Conservation (phyloP, 2,888 invertebrate genomes). For the Oxytorus armatus region DNA sequence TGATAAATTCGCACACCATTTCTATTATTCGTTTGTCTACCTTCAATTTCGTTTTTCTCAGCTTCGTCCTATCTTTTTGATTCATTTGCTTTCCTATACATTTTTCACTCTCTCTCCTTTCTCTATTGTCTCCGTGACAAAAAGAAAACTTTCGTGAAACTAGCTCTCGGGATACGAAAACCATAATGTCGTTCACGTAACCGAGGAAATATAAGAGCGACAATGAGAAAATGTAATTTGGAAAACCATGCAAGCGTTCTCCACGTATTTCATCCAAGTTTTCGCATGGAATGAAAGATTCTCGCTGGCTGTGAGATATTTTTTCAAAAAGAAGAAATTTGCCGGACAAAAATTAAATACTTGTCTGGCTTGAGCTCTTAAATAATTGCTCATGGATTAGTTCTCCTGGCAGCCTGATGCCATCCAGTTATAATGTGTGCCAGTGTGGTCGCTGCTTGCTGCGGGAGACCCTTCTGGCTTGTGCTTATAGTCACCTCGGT, state of each 20-base stretch:
- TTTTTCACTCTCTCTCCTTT: background rate
- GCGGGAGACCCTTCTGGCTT: constrained; percentile 46
- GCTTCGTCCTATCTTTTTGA: constrained; percentile 35
- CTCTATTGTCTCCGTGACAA: background rate
- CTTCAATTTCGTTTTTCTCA: constrained; percentile 22
- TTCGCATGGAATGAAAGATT: background rate
- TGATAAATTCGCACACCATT: constrained; percentile 41
- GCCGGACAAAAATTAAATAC: constrained; percentile 33
- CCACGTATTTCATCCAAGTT: background rate
- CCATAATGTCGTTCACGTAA: constrained; percentile 69
- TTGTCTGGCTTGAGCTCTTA: background rate
- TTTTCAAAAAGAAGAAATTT: constrained; percentile 6
- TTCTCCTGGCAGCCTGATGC: constrained; percentile 7
- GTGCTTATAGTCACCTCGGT: constrained; percentile 48
- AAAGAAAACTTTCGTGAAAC: constrained; percentile 64
- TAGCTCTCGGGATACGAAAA: constrained; percentile 66
- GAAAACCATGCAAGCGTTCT: background rate
- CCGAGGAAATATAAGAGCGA: constrained; percentile 53
- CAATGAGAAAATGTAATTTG: constrained; percentile 27
- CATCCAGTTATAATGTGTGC: constrained; percentile 15
- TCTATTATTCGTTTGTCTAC: background rate
- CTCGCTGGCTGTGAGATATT: background rate
- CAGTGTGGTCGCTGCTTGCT: constrained; percentile 21
- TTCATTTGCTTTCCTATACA: constrained; percentile 13
- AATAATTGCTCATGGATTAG: constrained; percentile 38